Evolutionary conservation across 2,888 invertebrate genomes (phyloP), one percentile per base, ranked within the genome.

Genomic region (Conistra vaccinii): DNA sequence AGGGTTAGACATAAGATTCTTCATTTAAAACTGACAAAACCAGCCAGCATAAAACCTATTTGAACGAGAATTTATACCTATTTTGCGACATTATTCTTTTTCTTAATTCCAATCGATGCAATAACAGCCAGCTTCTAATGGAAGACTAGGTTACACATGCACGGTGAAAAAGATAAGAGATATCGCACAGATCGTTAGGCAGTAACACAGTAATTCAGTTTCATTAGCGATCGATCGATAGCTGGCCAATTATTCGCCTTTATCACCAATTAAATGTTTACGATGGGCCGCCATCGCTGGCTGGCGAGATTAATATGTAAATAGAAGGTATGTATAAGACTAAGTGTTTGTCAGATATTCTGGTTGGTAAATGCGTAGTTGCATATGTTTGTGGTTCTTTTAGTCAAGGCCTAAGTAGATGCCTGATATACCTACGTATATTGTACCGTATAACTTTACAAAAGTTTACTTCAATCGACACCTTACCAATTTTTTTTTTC

Each of bases 241-340:
- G 90, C 91, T 88, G 89, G 88, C 93, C 94, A 94, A 94, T 94
- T 94, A 94, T 90, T 85, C 89, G 91, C 86, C 89, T 94, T 94
- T 94, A 94, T 93, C 93, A 94, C 94, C 94, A 94, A 94, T 94
- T 94, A 94, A 91, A 92, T 90, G 90, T 94, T 94, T 94, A 95
- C 94, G 94, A 94, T 94, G 93, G 91, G 87, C 91, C 87, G 87
- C 87, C 87, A 87, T 85, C 83, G 87, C 89, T 62, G 87, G 89
- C 89, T 87, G 89, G 89, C 87, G 85, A 88, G 86, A 88, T 88
- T 89, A 89, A 88, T 89, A 88, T 86, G 84, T 86, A 86, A 88
- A 89, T 87, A 87, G 76, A 78, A 73, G 58, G 75, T 80, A 79
- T 73, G 10, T 42, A 65, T 61, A 73, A 35, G n/a, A n/a, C n/a